Evolutionary conservation across 23 tunicate genomes (phyloP).

Genomic region (Clavelina lepadiformis): DNA sequence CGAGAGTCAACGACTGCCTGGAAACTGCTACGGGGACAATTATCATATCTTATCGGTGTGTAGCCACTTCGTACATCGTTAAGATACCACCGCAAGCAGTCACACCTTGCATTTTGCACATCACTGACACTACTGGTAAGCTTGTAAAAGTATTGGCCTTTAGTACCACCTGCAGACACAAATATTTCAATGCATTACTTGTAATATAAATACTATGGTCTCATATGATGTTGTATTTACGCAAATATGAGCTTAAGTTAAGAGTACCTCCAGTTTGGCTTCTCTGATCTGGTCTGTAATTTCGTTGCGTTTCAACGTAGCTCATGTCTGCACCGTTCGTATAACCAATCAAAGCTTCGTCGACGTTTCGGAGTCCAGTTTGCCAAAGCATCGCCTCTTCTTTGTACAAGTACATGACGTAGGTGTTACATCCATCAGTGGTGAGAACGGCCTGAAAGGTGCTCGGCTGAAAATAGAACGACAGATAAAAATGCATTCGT

Average conservation of each 20-base stretch:
- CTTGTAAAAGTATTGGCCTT: constrained; percentile 8
- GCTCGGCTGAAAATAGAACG: no score
- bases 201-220: no score
- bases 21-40: constrained; percentile 13
- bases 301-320: constrained; percentile 19
- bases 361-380: neutral
- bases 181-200: neutral
- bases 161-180: neutral
- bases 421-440: constrained; percentile 14
- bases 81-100: constrained; percentile 25
- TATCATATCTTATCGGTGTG: neutral
- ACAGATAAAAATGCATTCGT: constrained; percentile 7
- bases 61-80: neutral
- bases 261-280: constrained; percentile 2
- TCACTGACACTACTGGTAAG: neutral
- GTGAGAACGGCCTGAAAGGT: constrained; percentile 40
- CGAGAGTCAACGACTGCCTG: constrained; percentile 15
- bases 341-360: constrained; percentile 21
- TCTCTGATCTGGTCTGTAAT: constrained; percentile 28
- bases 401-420: constrained; percentile 24
- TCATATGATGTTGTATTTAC: no score
- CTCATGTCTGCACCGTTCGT: neutral
- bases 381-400: constrained; percentile 34
- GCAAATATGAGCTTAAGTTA: neutral
- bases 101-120: constrained; percentile 6